These are phyloP conservation scores for Sminthurides aquaticus DNA, from an alignment of 2,888 invertebrate genomes.

Conservation along the genomic window DNA sequence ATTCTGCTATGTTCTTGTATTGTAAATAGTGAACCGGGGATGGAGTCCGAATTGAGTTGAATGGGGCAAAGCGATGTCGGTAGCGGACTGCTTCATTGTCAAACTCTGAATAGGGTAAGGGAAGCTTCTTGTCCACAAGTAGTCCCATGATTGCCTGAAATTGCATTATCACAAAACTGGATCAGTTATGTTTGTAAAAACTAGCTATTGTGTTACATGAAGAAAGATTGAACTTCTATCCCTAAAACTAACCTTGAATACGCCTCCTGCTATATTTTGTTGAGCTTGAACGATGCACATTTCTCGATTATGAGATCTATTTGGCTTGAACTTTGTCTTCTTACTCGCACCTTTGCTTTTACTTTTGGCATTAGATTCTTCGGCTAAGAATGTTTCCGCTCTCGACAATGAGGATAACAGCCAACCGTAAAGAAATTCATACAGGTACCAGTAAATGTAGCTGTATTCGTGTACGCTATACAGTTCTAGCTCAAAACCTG, in stretches of 20 bases:
- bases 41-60: slow-evolving; percentile 75
- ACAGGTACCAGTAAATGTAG: slow-evolving; percentile 63
- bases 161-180: slow-evolving; percentile 38
- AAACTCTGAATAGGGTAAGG: slow-evolving; percentile 75
- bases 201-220: background rate
- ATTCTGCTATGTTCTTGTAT: slow-evolving; percentile 58
- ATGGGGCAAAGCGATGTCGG: slow-evolving; percentile 86
- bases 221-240: background rate
- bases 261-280: slow-evolving; percentile 90
- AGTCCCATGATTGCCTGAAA: slow-evolving; percentile 81
- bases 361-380: slow-evolving; percentile 45
- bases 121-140: slow-evolving; percentile 75
- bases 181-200: background rate
- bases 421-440: slow-evolving; percentile 92
- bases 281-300: slow-evolving; percentile 82
- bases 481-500: slow-evolving; percentile 85
- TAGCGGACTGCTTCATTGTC: slow-evolving; percentile 91
- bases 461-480: slow-evolving; percentile 94
- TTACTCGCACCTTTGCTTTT: slow-evolving; percentile 48
- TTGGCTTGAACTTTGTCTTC: slow-evolving; percentile 60
- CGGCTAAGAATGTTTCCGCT: slow-evolving; percentile 74
- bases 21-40: slow-evolving; percentile 85
- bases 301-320: slow-evolving; percentile 70
- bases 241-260: slow-evolving; percentile 71
- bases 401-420: slow-evolving; percentile 80